These are phyloP conservation scores for Chauna torquata DNA, from an alignment of 2,113 vertebrate genomes.

Conservation along the genomic window DNA sequence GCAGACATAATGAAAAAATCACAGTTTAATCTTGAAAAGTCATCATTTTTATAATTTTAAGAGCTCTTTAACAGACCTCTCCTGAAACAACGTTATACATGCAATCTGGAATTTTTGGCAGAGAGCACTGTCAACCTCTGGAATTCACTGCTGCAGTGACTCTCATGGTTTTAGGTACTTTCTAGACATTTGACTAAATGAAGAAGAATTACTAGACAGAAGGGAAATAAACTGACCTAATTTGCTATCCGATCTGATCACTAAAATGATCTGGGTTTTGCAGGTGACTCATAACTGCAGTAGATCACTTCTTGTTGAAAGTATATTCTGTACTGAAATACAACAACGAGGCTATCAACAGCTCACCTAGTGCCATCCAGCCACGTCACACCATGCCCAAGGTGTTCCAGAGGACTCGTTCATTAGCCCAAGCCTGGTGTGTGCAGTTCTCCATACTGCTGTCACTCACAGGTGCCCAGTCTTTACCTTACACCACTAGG, in stretches of 20 bases:
- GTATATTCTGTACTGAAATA: neutral
- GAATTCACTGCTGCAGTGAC: neutral
- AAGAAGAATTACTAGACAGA: neutral
- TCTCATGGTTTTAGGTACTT: accelerated
- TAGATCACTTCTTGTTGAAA: neutral
- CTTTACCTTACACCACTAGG: neutral
- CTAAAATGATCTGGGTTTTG: neutral
- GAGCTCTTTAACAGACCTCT: neutral
- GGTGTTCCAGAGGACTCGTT: neutral
- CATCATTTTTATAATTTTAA: neutral
- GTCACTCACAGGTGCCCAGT: neutral
- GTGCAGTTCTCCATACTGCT: neutral
- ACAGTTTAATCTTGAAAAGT: neutral
- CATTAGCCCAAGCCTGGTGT: neutral
- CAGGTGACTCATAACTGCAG: neutral
- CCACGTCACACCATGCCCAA: neutral
- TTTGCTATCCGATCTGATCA: too few relatives aligned
- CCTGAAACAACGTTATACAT: neutral
- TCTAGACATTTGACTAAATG: neutral
- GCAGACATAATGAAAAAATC: neutral
- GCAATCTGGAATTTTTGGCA: neutral
- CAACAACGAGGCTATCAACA: neutral
- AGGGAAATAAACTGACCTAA: neutral
- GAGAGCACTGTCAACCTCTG: neutral
- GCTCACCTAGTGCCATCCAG: neutral